phyloP scores from a whole-genome alignment of 2,113 vertebrate genomes.

The Uropsilus gracilis region DNA sequence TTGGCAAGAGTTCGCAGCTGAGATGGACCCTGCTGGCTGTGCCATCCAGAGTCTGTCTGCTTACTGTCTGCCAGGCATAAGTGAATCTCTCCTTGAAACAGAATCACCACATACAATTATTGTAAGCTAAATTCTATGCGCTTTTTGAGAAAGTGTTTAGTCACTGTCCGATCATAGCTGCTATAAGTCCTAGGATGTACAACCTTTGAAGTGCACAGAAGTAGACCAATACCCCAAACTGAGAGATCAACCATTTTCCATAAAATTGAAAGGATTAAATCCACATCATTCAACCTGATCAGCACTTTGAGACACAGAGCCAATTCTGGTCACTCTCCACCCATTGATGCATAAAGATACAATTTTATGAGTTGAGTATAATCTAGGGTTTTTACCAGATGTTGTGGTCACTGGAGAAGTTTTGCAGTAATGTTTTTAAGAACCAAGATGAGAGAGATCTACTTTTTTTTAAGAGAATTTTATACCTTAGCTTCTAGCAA shows the following conservation, averaged over 20 bases:
- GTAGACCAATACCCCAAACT: not conserved
- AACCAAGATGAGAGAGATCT: not conserved
- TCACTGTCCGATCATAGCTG: not conserved
- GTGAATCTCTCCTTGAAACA: not conserved
- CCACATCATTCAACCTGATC: not conserved
- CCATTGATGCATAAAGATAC: not conserved
- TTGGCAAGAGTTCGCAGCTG: not conserved
- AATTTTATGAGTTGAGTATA: not conserved
- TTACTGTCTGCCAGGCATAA: not conserved
- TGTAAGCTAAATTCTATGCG: not conserved
- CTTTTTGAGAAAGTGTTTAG: not conserved
- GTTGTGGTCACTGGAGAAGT: not conserved
- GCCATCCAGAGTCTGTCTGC: not conserved
- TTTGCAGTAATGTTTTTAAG: not conserved
- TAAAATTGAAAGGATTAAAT: constrained; percentile 12
- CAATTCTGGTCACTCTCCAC: not conserved
- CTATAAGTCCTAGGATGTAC: not conserved
- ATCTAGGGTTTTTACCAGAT: not conserved
- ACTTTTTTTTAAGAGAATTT: not conserved
- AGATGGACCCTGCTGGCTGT: not conserved
- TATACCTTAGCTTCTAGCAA: not conserved
- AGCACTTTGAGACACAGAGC: not conserved
- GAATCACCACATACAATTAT: not conserved
- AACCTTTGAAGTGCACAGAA: not conserved
- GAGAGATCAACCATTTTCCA: not conserved